These are phyloP conservation scores for Dysidea cf. avara DNA, from an alignment of 37 sponge, comb jelly and placozoan genomes.

Conservation along the genomic window DNA sequence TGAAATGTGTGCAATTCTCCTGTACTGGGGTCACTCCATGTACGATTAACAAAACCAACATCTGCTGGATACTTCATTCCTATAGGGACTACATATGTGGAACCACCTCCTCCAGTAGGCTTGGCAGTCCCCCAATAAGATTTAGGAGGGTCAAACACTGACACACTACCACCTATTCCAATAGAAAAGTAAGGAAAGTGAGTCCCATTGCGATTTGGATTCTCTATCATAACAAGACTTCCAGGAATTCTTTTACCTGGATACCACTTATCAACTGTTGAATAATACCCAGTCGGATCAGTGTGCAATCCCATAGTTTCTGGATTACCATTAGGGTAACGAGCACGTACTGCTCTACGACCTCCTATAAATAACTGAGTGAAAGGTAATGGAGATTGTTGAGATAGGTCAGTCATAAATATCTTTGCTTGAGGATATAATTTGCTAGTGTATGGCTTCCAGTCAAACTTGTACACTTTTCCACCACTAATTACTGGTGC, in stretches of 20 bases:
- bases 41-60: conserved; percentile 22
- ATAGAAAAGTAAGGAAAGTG: conserved; percentile 44
- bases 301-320: conserved; percentile 49
- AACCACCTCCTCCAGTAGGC: conserved; percentile 43
- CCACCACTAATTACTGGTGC: conserved; percentile 51
- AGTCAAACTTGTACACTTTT: conserved; percentile 27
- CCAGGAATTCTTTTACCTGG: conserved; percentile 22
- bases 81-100: conserved; percentile 12
- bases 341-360: conserved; percentile 45
- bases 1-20: conserved; percentile 54
- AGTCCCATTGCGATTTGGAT: conserved; percentile 20
- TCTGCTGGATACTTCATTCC: conserved; percentile 31
- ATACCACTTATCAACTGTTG: conserved; percentile 28
- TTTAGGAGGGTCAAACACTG: conserved; percentile 56
- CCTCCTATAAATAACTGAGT: conserved; percentile 37
- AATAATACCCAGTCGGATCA: conserved; percentile 53
- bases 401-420: conserved; percentile 44
- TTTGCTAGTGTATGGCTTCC: conserved; percentile 27
- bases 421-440: conserved; percentile 26
- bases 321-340: conserved; percentile 59
- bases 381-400: conserved; percentile 28
- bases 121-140: conserved; percentile 51
- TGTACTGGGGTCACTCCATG: conserved; percentile 37
- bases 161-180: conserved; percentile 53
- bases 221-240: conserved; percentile 18